Evolutionary conservation across 2,113 vertebrate genomes (phyloP).

Genomic region (Gasterosteus nipponicus): DNA sequence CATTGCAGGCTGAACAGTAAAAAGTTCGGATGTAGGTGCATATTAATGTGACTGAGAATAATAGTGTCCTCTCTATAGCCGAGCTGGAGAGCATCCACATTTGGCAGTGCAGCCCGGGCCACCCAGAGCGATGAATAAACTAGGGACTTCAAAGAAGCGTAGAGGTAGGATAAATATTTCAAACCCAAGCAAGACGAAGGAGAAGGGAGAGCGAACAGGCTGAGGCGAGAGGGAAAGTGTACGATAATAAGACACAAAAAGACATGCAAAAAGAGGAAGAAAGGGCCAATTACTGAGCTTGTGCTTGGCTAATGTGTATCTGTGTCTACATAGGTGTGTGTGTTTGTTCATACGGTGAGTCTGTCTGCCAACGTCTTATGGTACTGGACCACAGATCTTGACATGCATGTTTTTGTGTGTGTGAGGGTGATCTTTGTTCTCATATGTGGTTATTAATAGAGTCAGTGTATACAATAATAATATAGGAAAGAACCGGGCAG

Average conservation of each 20-base stretch:
- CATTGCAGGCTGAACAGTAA: constrained; percentile 17
- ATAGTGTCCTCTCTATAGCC: constrained; percentile 29
- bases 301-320: not conserved
- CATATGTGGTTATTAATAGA: constrained; percentile 6
- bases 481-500: constrained; percentile 52
- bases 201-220: constrained; percentile 14
- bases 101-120: constrained; percentile 54
- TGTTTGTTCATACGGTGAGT: constrained; percentile 31
- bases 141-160: constrained; percentile 58
- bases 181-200: constrained; percentile 16
- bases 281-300: constrained; percentile 12
- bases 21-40: constrained; percentile 19
- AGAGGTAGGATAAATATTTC: constrained; percentile 62
- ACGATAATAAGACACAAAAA: not conserved
- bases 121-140: constrained; percentile 69
- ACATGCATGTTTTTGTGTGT: not conserved
- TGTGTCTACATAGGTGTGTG: constrained; percentile 2
- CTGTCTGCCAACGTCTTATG: constrained; percentile 17
- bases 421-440: constrained; percentile 1
- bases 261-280: not conserved
- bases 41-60: constrained; percentile 43
- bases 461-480: constrained; percentile 46
- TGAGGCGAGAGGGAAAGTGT: not conserved
- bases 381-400: constrained; percentile 22
- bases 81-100: constrained; percentile 41